phyloP scores from a whole-genome alignment of 1,140 invertebrate species.

The Megathymus violae region DNA sequence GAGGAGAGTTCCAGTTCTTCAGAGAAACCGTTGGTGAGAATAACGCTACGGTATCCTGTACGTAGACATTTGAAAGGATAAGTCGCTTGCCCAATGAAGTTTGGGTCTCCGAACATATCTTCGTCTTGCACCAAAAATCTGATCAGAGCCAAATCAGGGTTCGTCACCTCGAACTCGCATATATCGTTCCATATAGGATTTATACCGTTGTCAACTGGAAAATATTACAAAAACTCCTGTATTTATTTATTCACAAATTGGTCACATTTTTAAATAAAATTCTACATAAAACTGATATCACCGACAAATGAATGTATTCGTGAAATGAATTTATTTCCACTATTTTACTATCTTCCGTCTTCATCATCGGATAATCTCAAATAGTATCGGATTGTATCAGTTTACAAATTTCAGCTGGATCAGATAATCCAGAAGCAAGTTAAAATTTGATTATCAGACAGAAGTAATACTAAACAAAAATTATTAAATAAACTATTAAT shows the following conservation, averaged over 20 bases:
- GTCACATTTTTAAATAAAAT: not conserved
- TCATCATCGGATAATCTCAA: too few species aligned
- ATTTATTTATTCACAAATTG: not conserved
- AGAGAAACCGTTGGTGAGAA: slow-evolving; percentile 94
- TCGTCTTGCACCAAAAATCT: slow-evolving; percentile 98
- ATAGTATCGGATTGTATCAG: too few species aligned
- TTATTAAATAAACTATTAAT: too few species aligned
- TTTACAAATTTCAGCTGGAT: too few species aligned
- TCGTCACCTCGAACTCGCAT: slow-evolving; percentile 94
- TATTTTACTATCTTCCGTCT: too few species aligned
- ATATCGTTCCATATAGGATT: slow-evolving; percentile 98
- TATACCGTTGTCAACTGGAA: slow-evolving; percentile 96
- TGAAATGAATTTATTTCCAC: too few species aligned
- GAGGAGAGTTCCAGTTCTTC: slow-evolving; percentile 97
- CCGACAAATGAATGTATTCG: too few species aligned
- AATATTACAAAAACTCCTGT: not conserved
- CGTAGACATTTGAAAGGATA: slow-evolving; percentile 92
- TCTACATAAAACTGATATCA: too few species aligned
- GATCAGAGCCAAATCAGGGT: slow-evolving; percentile 95
- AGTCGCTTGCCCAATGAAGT: slow-evolving; percentile 98
- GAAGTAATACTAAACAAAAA: too few species aligned
- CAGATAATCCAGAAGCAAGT: too few species aligned
- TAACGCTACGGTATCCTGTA: slow-evolving; percentile 95
- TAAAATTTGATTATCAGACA: too few species aligned
- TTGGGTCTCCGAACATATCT: slow-evolving; percentile 98